Percentiles rank a stretch among this genome's conserved stretches.
Conservation (phyloP, 92 coral and sea anemone genomes). For the Phenganax marumi region DNA sequence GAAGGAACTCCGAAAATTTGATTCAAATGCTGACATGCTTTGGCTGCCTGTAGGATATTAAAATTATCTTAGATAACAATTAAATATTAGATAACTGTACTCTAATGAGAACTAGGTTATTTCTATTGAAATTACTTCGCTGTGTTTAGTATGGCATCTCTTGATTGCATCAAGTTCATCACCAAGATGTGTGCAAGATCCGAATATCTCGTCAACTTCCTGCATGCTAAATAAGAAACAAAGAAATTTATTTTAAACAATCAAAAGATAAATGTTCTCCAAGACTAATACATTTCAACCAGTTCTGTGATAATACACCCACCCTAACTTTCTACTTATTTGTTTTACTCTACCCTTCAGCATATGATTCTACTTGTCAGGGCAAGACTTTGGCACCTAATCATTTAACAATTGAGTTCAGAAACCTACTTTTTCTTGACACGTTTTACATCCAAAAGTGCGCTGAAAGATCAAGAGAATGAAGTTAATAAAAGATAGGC, state of each 20-base stretch:
- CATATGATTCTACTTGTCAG: no score
- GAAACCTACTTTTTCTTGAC: constrained; percentile 73
- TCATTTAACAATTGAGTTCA: no score
- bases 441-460: constrained; percentile 75
- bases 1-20: constrained; percentile 93
- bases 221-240: constrained; percentile 56
- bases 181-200: constrained; percentile 67
- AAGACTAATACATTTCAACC: no score
- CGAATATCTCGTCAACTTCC: constrained; percentile 79
- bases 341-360: no score
- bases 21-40: constrained; percentile 90
- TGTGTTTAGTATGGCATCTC: constrained; percentile 65
- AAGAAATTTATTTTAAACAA: neutral
- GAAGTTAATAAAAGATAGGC: neutral
- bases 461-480: constrained; percentile 54
- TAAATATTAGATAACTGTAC: neutral
- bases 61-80: neutral
- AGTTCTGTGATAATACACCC: no score
- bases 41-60: constrained; percentile 61
- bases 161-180: constrained; percentile 74
- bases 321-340: no score
- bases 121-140: constrained; percentile 55
- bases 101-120: neutral
- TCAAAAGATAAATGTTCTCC: no score
- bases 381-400: no score